Percentiles rank a stretch among this genome's conserved stretches.
phyloP scores from a whole-genome alignment of 2,888 invertebrate genomes.

The Malthinus flaveolus region DNA sequence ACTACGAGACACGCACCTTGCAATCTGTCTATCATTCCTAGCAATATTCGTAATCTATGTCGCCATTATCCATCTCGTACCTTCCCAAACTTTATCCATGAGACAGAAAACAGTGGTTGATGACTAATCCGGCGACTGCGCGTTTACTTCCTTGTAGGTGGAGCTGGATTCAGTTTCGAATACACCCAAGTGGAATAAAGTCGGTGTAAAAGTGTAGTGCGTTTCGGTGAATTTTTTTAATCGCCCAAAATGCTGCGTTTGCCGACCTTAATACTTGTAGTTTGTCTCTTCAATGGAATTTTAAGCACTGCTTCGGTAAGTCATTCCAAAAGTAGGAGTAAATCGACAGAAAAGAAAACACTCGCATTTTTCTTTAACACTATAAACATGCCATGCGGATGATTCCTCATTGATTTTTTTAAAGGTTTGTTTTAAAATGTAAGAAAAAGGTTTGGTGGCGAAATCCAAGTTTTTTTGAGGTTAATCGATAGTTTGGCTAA shows the following conservation, averaged over 20 bases:
- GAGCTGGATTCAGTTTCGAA: slow-evolving; percentile 51
- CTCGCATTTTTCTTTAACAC: slow-evolving; percentile 28
- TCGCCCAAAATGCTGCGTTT: slow-evolving; percentile 63
- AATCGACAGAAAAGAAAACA: slow-evolving; percentile 36
- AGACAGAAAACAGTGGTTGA: slow-evolving; percentile 32
- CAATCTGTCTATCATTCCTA: slow-evolving; percentile 3
- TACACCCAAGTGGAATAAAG: slow-evolving; percentile 49
- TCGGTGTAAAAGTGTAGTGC: slow-evolving; percentile 45
- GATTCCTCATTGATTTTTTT: slow-evolving; percentile 26
- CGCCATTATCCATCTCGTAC: slow-evolving; percentile 13
- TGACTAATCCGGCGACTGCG: slow-evolving; percentile 46
- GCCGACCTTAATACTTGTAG: slow-evolving; percentile 64
- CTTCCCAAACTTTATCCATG: slow-evolving; percentile 11
- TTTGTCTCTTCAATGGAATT: slow-evolving; percentile 63
- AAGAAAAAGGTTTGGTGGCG: too few relatives aligned
- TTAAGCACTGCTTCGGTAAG: slow-evolving; percentile 62
- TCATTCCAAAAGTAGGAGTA: slow-evolving; percentile 9
- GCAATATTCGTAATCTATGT: slow-evolving; percentile 6
- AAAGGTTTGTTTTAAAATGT: slow-evolving; percentile 25
- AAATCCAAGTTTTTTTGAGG: too few relatives aligned
- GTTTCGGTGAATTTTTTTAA: slow-evolving; percentile 39
- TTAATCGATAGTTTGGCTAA: too few relatives aligned
- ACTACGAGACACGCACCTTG: slow-evolving; percentile 25
- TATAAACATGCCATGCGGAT: slow-evolving; percentile 22
- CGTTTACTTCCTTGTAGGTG: slow-evolving; percentile 46